These are phyloP conservation scores for Caenorhabditis sp. DNA, from an alignment of 2,888 invertebrate species.

Conservation along the genomic window DNA sequence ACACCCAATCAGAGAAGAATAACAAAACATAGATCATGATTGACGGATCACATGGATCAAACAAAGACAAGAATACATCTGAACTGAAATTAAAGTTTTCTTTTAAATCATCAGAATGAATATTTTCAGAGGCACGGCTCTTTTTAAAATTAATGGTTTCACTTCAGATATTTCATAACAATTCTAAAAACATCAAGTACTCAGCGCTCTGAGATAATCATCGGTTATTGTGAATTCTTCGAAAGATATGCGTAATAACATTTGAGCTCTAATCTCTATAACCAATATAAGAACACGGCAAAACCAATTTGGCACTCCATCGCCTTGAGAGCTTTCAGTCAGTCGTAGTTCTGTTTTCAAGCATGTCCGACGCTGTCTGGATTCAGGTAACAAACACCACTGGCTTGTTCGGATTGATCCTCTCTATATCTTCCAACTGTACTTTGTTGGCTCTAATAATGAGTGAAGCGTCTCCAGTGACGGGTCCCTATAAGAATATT, in stretches of 20 bases:
- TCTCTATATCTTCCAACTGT: conserved; percentile 22
- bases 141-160: too few species aligned
- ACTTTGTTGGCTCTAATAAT: neutral
- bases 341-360: neutral
- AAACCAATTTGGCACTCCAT: neutral
- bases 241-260: neutral
- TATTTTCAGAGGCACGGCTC: too few species aligned
- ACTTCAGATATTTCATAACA: too few species aligned
- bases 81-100: too few species aligned
- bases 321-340: neutral
- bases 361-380: conserved; percentile 38
- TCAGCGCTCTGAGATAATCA: neutral
- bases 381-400: conserved; percentile 25
- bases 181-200: too few species aligned
- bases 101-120: too few species aligned
- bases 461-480: neutral
- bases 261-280: neutral
- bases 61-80: neutral
- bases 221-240: neutral
- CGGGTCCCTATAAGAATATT: conserved; percentile 39
- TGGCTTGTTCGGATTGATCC: conserved; percentile 21
- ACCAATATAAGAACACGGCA: neutral
- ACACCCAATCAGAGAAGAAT: neutral
- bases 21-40: neutral
- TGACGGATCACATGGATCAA: neutral